phyloP scores from a whole-genome alignment of 2,888 invertebrate genomes.

The Danaus chrysippus region DNA sequence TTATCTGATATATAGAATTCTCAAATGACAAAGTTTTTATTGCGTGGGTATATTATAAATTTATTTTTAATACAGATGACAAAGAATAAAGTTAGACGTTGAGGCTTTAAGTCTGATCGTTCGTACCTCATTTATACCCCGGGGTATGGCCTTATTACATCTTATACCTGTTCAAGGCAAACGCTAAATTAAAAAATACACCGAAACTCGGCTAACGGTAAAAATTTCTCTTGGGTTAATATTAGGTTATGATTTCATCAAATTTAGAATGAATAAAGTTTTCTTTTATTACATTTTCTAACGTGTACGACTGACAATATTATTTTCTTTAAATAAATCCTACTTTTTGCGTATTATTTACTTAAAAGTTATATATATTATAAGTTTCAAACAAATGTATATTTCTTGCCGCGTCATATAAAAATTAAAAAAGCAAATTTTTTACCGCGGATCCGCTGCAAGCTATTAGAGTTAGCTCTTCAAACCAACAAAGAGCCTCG shows the following conservation, averaged over 20 bases:
- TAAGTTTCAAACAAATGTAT: conserved; percentile 41
- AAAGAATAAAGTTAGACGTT: conserved; percentile 22
- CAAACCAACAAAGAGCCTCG: conserved; percentile 74
- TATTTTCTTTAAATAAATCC: neutral
- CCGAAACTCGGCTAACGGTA: conserved; percentile 7
- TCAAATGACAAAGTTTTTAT: too few species aligned
- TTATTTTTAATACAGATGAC: conserved; percentile 8
- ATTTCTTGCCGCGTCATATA: conserved; percentile 51
- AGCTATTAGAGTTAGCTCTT: conserved; percentile 78
- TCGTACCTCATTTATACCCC: neutral
- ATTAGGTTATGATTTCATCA: neutral
- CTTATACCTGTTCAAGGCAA: conserved; percentile 23
- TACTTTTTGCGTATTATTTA: neutral
- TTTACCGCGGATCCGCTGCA: conserved; percentile 73
- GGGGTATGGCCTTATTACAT: conserved; percentile 16
- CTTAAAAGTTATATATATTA: conserved; percentile 10
- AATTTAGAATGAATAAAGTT: neutral
- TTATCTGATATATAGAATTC: too few species aligned
- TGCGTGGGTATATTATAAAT: neutral
- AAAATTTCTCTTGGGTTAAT: conserved; percentile 5
- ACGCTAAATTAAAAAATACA: conserved; percentile 22
- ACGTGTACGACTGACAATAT: neutral
- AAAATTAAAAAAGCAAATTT: conserved; percentile 76
- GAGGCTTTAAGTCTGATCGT: conserved; percentile 5
- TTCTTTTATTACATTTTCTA: neutral